These are phyloP conservation scores for Endomychus coccineus DNA, from an alignment of 2,888 invertebrate genomes.

Conservation along the genomic window DNA sequence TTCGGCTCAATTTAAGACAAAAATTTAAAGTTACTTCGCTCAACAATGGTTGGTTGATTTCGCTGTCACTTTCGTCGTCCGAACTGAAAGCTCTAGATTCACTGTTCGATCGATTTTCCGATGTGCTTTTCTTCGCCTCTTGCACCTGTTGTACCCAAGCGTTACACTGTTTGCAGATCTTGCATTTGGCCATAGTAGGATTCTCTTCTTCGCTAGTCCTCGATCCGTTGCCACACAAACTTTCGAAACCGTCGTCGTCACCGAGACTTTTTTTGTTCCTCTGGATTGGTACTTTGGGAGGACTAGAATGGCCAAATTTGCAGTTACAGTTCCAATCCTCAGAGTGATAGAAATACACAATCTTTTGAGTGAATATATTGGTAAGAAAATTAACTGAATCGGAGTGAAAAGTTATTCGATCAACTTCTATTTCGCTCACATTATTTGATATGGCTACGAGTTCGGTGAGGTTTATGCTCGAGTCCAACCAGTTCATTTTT, in stretches of 20 bases:
- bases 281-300: slow-evolving; percentile 1
- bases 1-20: too few relatives aligned
- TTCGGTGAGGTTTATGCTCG: too few relatives aligned
- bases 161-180: slow-evolving; percentile 21
- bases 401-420: too few relatives aligned
- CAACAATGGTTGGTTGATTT: too few relatives aligned
- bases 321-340: too few relatives aligned
- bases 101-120: slow-evolving; percentile 13
- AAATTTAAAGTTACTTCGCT: too few relatives aligned
- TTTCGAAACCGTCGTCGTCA: slow-evolving; percentile 80
- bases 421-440: too few relatives aligned
- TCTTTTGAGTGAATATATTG: slow-evolving; percentile 19
- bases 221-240: slow-evolving; percentile 74
- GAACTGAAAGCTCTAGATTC: slow-evolving; percentile 16
- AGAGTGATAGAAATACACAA: too few relatives aligned
- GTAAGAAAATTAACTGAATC: too few relatives aligned
- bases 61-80: slow-evolving; percentile 20
- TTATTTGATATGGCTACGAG: too few relatives aligned
- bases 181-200: slow-evolving; percentile 16
- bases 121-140: slow-evolving; percentile 6
- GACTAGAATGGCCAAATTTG: background rate
- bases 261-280: slow-evolving; percentile 28
- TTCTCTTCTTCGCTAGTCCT: slow-evolving; percentile 42
- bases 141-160: slow-evolving; percentile 21
- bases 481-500: too few relatives aligned